These are phyloP conservation scores for Centroberyx gerrardi DNA, from an alignment of 2,797 vertebrate genomes.

Conservation along the genomic window DNA sequence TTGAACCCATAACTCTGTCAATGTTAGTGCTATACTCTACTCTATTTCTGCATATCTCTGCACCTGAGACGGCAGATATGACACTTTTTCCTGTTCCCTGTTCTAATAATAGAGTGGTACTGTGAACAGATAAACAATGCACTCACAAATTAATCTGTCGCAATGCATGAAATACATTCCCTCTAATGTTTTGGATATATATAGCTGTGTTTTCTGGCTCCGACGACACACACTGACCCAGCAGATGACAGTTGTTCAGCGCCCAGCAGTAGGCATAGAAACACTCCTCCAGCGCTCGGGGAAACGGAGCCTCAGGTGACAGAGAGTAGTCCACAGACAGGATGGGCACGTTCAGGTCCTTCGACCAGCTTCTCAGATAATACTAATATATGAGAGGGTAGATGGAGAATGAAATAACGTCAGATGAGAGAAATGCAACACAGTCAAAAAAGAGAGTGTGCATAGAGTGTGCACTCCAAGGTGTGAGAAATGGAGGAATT, in stretches of 20 bases:
- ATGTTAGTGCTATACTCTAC: too few species aligned
- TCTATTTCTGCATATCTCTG: too few species aligned
- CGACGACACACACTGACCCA: constrained; percentile 72
- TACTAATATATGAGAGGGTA: constrained; percentile 58
- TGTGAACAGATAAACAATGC: too few species aligned
- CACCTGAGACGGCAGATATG: too few species aligned
- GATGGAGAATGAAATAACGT: neutral
- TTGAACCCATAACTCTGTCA: too few species aligned
- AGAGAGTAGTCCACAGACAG: constrained; percentile 88
- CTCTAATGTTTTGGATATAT: neutral
- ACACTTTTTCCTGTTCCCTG: too few species aligned
- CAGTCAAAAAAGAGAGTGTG: neutral
- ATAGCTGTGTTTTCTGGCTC: neutral
- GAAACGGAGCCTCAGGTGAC: constrained; percentile 86
- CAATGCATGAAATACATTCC: neutral
- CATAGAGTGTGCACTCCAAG: too few species aligned
- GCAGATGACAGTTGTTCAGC: constrained; percentile 83
- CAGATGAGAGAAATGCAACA: neutral
- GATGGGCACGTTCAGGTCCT: constrained; percentile 80
- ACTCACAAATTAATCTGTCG: neutral
- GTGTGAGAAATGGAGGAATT: neutral
- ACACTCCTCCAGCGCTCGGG: constrained; percentile 87
- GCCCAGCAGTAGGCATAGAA: constrained; percentile 90
- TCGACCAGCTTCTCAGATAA: constrained; percentile 86
- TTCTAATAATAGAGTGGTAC: too few species aligned